A percentile compares a stretch with the other conserved stretches of the same genome.
Conservation (phyloP, 2,113 vertebrate genomes). For the Eubucco bourcierii region DNA sequence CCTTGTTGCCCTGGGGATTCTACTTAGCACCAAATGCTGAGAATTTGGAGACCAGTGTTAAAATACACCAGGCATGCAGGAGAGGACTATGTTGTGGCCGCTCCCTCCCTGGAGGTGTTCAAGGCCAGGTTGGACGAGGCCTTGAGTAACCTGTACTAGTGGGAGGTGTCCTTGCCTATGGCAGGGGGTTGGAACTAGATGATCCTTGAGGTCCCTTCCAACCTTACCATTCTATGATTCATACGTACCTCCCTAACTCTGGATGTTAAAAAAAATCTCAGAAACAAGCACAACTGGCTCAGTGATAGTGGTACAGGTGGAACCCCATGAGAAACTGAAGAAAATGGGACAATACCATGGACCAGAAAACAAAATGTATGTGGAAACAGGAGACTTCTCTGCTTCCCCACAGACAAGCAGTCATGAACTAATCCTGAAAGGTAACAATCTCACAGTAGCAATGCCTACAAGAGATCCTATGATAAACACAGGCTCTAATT, state of each 20-base stretch:
- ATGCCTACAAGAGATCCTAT: not conserved
- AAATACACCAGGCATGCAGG: not conserved
- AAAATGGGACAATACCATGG: not conserved
- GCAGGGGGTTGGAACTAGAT: too few species aligned
- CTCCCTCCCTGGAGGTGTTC: too few species aligned
- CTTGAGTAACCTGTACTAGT: too few species aligned
- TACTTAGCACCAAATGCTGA: not conserved
- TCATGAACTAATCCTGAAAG: conserved; percentile 35
- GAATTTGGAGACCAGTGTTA: not conserved
- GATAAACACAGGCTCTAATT: conserved; percentile 33
- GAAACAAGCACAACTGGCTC: not conserved
- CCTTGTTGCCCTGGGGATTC: not conserved
- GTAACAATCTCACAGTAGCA: conserved; percentile 4
- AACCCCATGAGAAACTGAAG: not conserved
- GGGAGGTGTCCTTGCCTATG: too few species aligned
- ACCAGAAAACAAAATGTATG: not conserved
- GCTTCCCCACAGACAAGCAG: not conserved
- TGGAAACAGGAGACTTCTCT: not conserved
- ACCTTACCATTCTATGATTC: too few species aligned
- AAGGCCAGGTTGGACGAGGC: too few species aligned
- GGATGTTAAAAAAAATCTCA: not conserved
- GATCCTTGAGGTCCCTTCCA: too few species aligned
- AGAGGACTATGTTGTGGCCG: not conserved
- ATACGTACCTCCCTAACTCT: not conserved
- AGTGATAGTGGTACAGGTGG: not conserved